A percentile compares a stretch with the other conserved stretches of the same genome.
phyloP scores from a whole-genome alignment of 1,140 invertebrate genomes.

The Polypedilum vanderplanki region DNA sequence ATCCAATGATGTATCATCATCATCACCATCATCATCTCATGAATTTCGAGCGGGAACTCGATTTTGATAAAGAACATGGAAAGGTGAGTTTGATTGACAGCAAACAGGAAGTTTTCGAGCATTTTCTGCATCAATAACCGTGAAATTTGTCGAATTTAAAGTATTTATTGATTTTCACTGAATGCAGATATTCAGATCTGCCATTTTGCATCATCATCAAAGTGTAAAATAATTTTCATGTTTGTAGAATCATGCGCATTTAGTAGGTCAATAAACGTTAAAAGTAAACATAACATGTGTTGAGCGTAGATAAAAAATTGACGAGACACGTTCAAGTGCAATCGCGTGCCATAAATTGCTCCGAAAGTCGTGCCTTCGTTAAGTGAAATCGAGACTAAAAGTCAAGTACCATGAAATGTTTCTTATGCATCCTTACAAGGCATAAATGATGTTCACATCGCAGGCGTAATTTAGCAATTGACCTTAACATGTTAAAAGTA shows the following conservation, averaged over 20 bases:
- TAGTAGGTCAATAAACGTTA: constrained; percentile 9
- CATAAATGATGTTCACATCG: neutral
- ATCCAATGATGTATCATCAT: constrained; percentile 65
- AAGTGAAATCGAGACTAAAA: constrained; percentile 12
- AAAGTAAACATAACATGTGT: constrained; percentile 8
- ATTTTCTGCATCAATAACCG: neutral
- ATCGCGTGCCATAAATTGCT: constrained; percentile 26
- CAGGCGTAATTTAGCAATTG: constrained; percentile 11
- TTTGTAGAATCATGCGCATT: constrained; percentile 5
- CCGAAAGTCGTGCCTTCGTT: neutral
- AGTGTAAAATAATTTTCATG: too few species aligned
- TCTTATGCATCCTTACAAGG: neutral
- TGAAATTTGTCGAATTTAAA: neutral
- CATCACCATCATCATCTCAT: constrained; percentile 37
- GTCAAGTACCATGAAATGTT: neutral
- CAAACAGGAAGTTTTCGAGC: too few species aligned
- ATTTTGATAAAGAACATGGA: constrained; percentile 93
- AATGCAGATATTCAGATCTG: too few species aligned
- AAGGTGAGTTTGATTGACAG: constrained; percentile 61
- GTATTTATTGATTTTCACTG: neutral
- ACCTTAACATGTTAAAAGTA: neutral
- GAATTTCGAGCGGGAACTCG: constrained; percentile 62
- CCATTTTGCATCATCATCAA: too few species aligned
- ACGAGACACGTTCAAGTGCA: constrained; percentile 25
- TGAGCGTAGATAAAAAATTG: neutral